Conservation (phyloP, 1,140 invertebrate genomes). For the Euwallacea fornicatus region DNA sequence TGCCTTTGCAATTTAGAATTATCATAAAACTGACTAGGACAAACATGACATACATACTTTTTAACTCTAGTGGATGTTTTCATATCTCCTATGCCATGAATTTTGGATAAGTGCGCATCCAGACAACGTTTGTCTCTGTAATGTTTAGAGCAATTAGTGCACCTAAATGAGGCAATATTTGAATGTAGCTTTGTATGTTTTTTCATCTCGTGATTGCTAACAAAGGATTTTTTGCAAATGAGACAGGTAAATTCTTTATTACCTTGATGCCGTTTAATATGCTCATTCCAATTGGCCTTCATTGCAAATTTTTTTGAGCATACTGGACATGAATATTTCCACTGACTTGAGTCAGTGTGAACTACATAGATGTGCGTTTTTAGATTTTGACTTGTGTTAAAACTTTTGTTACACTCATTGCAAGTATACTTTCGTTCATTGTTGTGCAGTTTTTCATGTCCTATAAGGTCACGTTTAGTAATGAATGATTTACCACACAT, state of each 20-base stretch:
- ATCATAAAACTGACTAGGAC: slow-evolving; percentile 59
- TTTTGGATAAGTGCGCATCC: slow-evolving; percentile 43
- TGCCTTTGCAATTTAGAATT: slow-evolving; percentile 65
- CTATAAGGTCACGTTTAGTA: slow-evolving; percentile 57
- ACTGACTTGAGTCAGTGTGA: slow-evolving; percentile 43
- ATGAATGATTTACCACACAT: slow-evolving; percentile 64
- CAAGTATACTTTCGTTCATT: slow-evolving; percentile 71
- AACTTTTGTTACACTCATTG: slow-evolving; percentile 64
- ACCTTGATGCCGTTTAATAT: slow-evolving; percentile 73
- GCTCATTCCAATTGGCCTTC: slow-evolving; percentile 52
- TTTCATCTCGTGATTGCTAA: slow-evolving; percentile 41
- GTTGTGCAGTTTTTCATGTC: slow-evolving; percentile 62
- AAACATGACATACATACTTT: slow-evolving; percentile 44
- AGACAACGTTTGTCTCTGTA: slow-evolving; percentile 43
- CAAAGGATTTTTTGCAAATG: slow-evolving; percentile 73
- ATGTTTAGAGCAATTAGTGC: slow-evolving; percentile 45
- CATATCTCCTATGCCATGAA: slow-evolving; percentile 42
- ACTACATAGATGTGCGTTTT: slow-evolving; percentile 43
- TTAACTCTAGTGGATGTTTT: slow-evolving; percentile 40
- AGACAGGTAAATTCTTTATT: slow-evolving; percentile 72
- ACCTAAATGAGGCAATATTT: slow-evolving; percentile 42
- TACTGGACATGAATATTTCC: slow-evolving; percentile 45
- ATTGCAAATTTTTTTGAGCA: slow-evolving; percentile 44
- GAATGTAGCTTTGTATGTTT: slow-evolving; percentile 46
- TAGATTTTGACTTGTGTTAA: slow-evolving; percentile 51